Base-by-base conservation (phyloP, 2,888 invertebrate species). In the Lissonota sp. region DNA sequence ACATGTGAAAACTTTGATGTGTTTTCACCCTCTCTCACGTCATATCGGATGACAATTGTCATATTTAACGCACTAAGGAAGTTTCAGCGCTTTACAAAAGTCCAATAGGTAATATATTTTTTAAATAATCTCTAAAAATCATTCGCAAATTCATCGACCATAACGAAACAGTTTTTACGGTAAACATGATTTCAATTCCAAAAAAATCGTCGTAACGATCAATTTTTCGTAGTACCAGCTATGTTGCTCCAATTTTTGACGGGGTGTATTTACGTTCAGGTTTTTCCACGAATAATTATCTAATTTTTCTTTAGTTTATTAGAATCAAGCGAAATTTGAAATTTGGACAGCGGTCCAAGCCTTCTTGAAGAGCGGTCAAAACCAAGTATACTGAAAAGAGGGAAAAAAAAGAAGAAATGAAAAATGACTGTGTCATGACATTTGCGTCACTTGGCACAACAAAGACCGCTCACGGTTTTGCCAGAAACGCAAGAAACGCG, bases 1-100 rank as follows among this genome's bases (percentile, higher is more conserved):
- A 73, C 64, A 49, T 37, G 49, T 37, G 49, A 46, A 6, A 5
- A 8, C 6, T 55, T 66, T 37, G 40, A 64, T 39, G 8, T 26
- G 53, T 64, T 49, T 64, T 57, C 8, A 57, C 10, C 4, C 37
- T 40, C 53, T 40, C 4, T 46, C 7, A 44, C 37, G 12, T 49
- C 39, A 64, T 39, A 12, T 26, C 26, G 3, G 26, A 26, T 26
- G 26, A 26, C 26, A 26, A 26, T 26, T 26, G 26, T 26, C 26
- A 26, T 26, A 3, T 26, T 26, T 26, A 26, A 26, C 3, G 26
- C 26, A 26, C 26, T 26, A 26, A 26, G 26, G 26, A 26, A 26
- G 26, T 26, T 26, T 26, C 26, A 26, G 26, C 26, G 3, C 26
- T 26, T 3, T 3, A 26, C 26, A 26, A 1, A 26, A 3, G 26